A percentile compares a stretch with the other conserved stretches of the same genome.
These are phyloP conservation scores for Hydrotaea diabolus DNA, from an alignment of 2,888 invertebrate species.

Conservation along the genomic window DNA sequence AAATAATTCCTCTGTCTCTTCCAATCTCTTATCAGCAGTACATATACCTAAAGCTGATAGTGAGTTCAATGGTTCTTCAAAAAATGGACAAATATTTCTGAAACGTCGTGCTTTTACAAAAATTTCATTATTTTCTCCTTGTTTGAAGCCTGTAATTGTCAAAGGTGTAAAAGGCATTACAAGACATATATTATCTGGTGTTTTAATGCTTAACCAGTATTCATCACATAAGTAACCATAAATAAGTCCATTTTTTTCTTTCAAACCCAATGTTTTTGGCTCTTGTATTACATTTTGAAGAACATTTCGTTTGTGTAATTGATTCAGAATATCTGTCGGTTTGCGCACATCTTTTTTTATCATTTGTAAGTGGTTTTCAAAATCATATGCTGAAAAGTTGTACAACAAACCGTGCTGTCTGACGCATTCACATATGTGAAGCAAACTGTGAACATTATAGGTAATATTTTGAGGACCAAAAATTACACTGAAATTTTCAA, in stretches of 20 bases:
- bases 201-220: constrained; percentile 37
- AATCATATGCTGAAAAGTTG: constrained; percentile 24
- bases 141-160: constrained; percentile 38
- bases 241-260: constrained; percentile 40
- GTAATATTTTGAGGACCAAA: neutral
- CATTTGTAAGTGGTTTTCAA: constrained; percentile 46
- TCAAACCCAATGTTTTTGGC: constrained; percentile 31
- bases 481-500: neutral
- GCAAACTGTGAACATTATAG: neutral
- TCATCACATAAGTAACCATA: constrained; percentile 32
- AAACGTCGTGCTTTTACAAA: constrained; percentile 24
- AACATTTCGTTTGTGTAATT: constrained; percentile 26
- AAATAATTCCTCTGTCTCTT: constrained; percentile 21
- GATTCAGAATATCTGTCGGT: constrained; percentile 16
- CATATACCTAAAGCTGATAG: constrained; percentile 47
- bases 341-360: constrained; percentile 29
- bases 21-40: constrained; percentile 39
- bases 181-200: constrained; percentile 49
- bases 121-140: constrained; percentile 39
- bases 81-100: constrained; percentile 40
- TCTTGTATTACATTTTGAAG: constrained; percentile 3
- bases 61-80: constrained; percentile 33
- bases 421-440: neutral
- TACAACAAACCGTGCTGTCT: neutral
- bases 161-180: constrained; percentile 31